phyloP scores from a whole-genome alignment of 2,888 invertebrate genomes.

The Dynastes tityus region DNA sequence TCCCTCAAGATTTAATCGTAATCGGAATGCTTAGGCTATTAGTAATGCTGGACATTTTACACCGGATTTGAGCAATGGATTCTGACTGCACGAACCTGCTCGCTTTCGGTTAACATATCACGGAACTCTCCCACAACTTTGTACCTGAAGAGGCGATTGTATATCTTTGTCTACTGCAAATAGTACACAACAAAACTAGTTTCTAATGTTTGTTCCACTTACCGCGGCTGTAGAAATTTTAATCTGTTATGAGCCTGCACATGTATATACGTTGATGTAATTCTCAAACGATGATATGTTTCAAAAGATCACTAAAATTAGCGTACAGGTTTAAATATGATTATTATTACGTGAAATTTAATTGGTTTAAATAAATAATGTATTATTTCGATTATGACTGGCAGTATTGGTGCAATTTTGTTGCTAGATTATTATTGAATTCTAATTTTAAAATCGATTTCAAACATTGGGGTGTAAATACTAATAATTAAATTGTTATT shows the following conservation, averaged over 20 bases:
- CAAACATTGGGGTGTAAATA: neutral
- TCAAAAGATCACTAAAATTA: neutral
- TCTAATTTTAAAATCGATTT: neutral
- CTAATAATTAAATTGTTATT: neutral
- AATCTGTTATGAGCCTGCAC: slow-evolving; percentile 5
- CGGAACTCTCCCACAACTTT: slow-evolving; percentile 42
- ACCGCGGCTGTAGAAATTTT: slow-evolving; percentile 21
- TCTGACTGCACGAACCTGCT: slow-evolving; percentile 39
- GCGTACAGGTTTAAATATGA: neutral
- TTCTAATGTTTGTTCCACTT: slow-evolving; percentile 46
- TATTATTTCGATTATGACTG: neutral
- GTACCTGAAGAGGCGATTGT: slow-evolving; percentile 43
- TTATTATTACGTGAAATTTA: slow-evolving; percentile 16
- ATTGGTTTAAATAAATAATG: neutral
- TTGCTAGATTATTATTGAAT: neutral
- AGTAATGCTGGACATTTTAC: slow-evolving; percentile 36
- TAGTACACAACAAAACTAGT: slow-evolving; percentile 41
- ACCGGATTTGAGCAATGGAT: slow-evolving; percentile 26
- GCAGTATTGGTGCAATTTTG: neutral
- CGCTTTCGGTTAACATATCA: slow-evolving; percentile 44
- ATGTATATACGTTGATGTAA: slow-evolving; percentile 2
- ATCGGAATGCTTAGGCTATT: slow-evolving; percentile 24
- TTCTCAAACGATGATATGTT: neutral
- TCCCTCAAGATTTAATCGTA: no score
- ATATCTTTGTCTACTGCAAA: slow-evolving; percentile 37